A percentile compares a stretch with the other conserved stretches of the same genome.
phyloP scores from a whole-genome alignment of 2,888 invertebrate species.

The Acronicta leporina region DNA sequence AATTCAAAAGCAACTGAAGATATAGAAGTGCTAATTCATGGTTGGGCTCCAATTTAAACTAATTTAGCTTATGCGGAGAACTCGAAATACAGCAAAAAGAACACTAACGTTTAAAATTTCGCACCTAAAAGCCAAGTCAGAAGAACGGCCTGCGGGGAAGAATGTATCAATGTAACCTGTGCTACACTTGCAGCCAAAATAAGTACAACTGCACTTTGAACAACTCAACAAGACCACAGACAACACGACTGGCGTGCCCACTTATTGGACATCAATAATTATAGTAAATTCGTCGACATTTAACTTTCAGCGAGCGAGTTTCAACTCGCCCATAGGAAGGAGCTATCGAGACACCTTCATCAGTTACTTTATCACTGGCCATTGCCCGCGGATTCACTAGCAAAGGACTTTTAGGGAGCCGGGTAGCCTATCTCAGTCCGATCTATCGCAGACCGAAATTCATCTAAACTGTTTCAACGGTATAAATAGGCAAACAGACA shows the following conservation, averaged over 20 bases:
- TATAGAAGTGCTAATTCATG: background rate
- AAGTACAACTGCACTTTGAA: constrained; percentile 40
- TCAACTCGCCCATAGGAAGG: too few species aligned
- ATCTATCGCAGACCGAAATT: too few species aligned
- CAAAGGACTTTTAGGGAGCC: too few species aligned
- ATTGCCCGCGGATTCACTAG: too few species aligned
- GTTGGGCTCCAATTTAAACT: background rate
- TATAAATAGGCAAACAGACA: too few species aligned
- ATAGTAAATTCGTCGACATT: background rate
- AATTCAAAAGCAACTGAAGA: background rate
- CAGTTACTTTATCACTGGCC: too few species aligned
- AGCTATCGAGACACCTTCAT: too few species aligned
- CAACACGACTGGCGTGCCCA: constrained; percentile 29
- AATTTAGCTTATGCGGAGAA: background rate
- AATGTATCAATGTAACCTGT: background rate
- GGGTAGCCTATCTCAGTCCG: too few species aligned
- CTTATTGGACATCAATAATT: constrained; percentile 24
- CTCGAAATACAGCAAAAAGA: too few species aligned
- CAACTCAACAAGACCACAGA: constrained; percentile 36
- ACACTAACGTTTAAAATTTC: background rate
- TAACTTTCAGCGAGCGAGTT: background rate
- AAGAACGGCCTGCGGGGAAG: background rate
- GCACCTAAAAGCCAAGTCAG: background rate
- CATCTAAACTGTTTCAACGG: too few species aligned
- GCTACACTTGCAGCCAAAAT: constrained; percentile 21